phyloP scores from a whole-genome alignment of 2,888 invertebrate species.

The Melanargia galathea region DNA sequence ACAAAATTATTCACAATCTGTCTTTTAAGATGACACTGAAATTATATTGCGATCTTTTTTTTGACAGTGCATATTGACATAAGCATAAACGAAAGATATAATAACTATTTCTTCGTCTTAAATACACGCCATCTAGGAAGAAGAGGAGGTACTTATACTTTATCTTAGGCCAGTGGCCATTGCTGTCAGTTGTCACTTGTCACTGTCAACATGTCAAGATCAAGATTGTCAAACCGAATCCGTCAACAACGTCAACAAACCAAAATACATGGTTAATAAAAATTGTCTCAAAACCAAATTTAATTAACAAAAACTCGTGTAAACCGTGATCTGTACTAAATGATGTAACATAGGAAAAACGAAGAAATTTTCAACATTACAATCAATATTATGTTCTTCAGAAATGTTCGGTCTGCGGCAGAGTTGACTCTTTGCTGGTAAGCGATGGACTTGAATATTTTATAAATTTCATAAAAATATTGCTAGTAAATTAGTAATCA shows the following conservation, averaged over 20 bases:
- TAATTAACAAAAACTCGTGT: neutral
- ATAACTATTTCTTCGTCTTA: too few species aligned
- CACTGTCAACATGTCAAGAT: neutral
- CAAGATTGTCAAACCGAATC: slow-evolving; percentile 5
- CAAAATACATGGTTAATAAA: slow-evolving; percentile 22
- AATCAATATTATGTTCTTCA: slow-evolving; percentile 65
- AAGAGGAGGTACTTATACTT: too few species aligned
- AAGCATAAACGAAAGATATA: too few species aligned
- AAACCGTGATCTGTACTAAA: slow-evolving; percentile 35
- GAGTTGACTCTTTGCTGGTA: slow-evolving; percentile 69
- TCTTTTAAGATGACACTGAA: too few species aligned
- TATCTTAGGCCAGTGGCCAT: too few species aligned
- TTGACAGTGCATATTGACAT: too few species aligned
- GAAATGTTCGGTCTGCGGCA: slow-evolving; percentile 67
- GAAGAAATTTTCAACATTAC: slow-evolving; percentile 41
- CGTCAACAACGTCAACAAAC: neutral
- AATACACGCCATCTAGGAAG: too few species aligned
- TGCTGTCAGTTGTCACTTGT: neutral
- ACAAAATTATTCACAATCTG: too few species aligned
- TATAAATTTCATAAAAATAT: neutral
- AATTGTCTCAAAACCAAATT: slow-evolving; percentile 12
- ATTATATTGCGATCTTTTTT: too few species aligned
- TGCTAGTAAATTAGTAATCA: neutral
- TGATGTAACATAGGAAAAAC: slow-evolving; percentile 55
- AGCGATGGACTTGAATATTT: slow-evolving; percentile 36